phyloP scores from a whole-genome alignment of 2,888 invertebrate genomes.

The Eilema griseolum region DNA sequence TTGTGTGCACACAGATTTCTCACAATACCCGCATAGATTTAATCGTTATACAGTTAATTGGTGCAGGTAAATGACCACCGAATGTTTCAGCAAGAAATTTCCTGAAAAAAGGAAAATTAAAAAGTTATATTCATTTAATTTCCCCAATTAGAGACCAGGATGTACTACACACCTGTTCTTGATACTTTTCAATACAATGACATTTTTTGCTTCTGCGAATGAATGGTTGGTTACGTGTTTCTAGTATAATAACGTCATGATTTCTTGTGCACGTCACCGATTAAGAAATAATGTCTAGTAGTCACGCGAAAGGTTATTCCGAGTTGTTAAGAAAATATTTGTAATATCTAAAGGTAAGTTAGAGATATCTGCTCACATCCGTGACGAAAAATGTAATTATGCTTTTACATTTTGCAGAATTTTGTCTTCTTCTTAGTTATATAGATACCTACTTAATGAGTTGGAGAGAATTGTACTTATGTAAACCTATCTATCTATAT shows the following conservation, averaged over 20 bases:
- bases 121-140: constrained; percentile 21
- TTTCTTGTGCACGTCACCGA: constrained; percentile 76
- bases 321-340: constrained; percentile 43
- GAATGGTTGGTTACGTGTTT: constrained; percentile 64
- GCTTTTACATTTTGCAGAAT: constrained; percentile 12
- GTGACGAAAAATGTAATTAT: constrained; percentile 24
- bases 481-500: no score
- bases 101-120: constrained; percentile 27
- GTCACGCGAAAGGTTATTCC: constrained; percentile 65
- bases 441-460: not conserved
- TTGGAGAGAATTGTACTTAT: not conserved
- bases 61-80: constrained; percentile 83
- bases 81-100: constrained; percentile 62
- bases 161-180: constrained; percentile 52
- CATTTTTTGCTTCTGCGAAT: constrained; percentile 70
- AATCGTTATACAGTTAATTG: constrained; percentile 81
- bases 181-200: constrained; percentile 59
- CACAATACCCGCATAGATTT: constrained; percentile 80
- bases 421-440: constrained; percentile 4
- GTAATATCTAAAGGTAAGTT: constrained; percentile 20
- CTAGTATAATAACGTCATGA: constrained; percentile 69
- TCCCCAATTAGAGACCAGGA: constrained; percentile 66
- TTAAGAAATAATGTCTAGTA: constrained; percentile 67
- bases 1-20: constrained; percentile 85
- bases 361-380: constrained; percentile 26